These are phyloP conservation scores for Corythornis cristatus DNA, from an alignment of 2,113 vertebrate genomes.

Conservation along the genomic window DNA sequence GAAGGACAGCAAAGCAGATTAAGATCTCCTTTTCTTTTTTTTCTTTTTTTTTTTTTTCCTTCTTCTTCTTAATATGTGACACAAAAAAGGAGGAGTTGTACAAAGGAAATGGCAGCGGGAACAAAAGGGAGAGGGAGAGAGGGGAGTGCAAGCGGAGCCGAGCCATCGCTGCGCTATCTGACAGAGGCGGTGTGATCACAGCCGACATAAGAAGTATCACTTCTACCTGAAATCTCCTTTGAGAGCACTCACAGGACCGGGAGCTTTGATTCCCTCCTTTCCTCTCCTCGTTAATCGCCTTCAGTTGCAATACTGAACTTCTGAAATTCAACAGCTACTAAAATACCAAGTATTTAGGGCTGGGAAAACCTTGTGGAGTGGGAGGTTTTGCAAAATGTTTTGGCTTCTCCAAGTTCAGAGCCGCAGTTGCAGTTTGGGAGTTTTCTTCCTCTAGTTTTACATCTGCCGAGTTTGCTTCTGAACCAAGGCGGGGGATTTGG, in stretches of 20 bases:
- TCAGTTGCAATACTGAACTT: conserved; percentile 35
- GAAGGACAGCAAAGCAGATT: neutral
- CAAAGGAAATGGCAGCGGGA: neutral
- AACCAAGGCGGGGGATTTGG: neutral
- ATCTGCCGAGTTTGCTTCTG: neutral
- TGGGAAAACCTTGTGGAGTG: conserved; percentile 8
- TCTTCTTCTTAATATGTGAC: neutral
- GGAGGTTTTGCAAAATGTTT: neutral
- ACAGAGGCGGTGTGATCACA: neutral
- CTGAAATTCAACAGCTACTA: conserved; percentile 63
- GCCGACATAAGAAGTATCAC: neutral
- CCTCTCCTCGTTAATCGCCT: conserved; percentile 16
- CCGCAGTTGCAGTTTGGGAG: neutral
- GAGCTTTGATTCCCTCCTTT: conserved; percentile 30
- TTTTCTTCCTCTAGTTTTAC: neutral
- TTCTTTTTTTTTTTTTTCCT: no score
- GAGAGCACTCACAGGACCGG: neutral
- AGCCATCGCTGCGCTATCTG: neutral
- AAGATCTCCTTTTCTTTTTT: neutral
- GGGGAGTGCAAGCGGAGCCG: neutral
- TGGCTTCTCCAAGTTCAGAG: neutral
- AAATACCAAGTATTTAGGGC: neutral
- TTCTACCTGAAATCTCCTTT: neutral
- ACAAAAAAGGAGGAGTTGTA: neutral
- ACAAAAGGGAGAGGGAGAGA: conserved; percentile 4